Evolutionary conservation across 2,797 vertebrate genomes (phyloP).

Genomic region (Tragopan temminckii): DNA sequence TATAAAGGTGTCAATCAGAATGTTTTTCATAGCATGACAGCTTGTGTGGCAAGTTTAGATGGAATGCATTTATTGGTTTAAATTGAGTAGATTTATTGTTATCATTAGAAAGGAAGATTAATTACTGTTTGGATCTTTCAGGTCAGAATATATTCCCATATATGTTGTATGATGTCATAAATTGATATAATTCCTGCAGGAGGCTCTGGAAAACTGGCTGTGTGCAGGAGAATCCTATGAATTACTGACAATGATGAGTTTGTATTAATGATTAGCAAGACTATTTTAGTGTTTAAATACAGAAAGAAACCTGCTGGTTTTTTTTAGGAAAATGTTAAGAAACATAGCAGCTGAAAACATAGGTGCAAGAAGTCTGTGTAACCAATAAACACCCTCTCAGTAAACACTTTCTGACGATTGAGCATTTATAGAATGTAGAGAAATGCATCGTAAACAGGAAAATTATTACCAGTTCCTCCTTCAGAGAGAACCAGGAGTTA

Average conservation of each 20-base stretch:
- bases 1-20: neutral
- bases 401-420: neutral
- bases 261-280: conserved; percentile 30
- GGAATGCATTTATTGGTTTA: neutral
- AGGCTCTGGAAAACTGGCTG: conserved; percentile 26
- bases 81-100: conserved; percentile 37
- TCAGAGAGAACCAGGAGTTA: neutral
- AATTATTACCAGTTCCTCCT: neutral
- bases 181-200: conserved; percentile 32
- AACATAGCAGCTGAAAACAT: neutral
- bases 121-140: conserved; percentile 44
- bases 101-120: conserved; percentile 55
- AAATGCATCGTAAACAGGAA: neutral
- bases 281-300: neutral
- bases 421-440: neutral
- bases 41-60: neutral
- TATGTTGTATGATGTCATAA: conserved; percentile 54
- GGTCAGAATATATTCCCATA: conserved; percentile 54
- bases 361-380: neutral
- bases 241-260: neutral
- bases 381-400: neutral
- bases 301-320: neutral
- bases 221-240: neutral
- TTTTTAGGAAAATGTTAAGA: neutral
- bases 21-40: neutral